Percentiles rank a stretch among this genome's conserved stretches.
Conservation (phyloP, 2,797 vertebrate species). For the Hylomyscus alleni region DNA sequence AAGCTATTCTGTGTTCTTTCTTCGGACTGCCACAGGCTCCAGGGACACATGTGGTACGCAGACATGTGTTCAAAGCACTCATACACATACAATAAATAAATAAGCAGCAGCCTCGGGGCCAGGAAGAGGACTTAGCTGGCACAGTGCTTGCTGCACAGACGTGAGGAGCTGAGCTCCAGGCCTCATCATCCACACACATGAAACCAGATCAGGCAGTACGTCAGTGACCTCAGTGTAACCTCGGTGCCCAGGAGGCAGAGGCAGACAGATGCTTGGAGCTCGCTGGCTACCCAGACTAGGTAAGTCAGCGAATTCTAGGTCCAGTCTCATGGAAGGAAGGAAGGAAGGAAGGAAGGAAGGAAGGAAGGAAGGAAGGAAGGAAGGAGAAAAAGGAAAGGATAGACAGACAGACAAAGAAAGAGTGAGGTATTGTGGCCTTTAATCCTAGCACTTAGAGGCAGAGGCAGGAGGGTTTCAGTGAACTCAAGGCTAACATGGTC, state of each 20-base stretch:
- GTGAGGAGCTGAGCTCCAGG: not conserved
- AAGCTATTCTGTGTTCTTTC: not conserved
- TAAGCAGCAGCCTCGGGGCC: too few relatives aligned
- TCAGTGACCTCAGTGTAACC: too few relatives aligned
- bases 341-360: too few relatives aligned
- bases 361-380: not conserved
- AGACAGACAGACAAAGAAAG: not conserved
- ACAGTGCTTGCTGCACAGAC: not conserved
- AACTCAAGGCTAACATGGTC: not conserved
- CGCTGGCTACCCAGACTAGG: too few relatives aligned
- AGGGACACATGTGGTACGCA: not conserved
- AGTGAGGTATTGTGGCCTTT: not conserved
- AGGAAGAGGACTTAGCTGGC: not conserved
- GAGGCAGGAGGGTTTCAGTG: not conserved
- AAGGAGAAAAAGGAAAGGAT: fast-evolving
- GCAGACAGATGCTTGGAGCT: not conserved
- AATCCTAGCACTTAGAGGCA: not conserved
- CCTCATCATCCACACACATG: too few relatives aligned
- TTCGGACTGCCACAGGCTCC: not conserved
- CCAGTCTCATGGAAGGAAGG: not conserved
- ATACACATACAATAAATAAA: not conserved
- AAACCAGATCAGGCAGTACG: not conserved
- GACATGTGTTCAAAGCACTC: not conserved
- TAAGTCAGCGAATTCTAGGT: not conserved
- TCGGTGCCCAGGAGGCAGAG: not conserved